Evolutionary conservation across 1,140 invertebrate species (phyloP), one percentile per base, ranked within the genome.

Genomic region (Drosophila prosaltans): DNA sequence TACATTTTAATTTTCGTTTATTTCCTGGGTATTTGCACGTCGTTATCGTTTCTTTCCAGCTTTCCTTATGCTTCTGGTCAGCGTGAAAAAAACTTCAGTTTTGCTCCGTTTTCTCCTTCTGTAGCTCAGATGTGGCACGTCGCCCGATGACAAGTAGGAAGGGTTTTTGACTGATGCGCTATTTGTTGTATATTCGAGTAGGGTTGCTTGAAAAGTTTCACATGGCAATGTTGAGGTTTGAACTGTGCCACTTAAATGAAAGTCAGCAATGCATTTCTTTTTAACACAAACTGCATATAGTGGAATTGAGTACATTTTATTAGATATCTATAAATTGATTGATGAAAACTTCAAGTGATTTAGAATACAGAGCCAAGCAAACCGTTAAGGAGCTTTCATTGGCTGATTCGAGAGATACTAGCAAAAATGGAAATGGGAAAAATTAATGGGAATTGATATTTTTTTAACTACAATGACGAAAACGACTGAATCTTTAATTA

Each of bases 131-230:
- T 83, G 76, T 83, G 83, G 70, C 83, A 80, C 76, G 83, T 88
- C 80, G 74, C 57, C 76, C 59, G 83, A 86, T 88, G 83, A 88
- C 83, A 86, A 81, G 83, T 77, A 83, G 83, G 81, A 88, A 88
- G 76, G 80, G 81, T 86, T 86, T 77, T 88, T 86, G 83, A 86
- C 83, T 86, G 83, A 88, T 86, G 83, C 80, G 76, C 80, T 77
- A 74, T 86, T 82, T 88, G 83, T 80, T 88, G 72, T 61, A 74
- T 59, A 69, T 71, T 64, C 68, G 58, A 72, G 65, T 55, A 10
- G 32, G 61, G 63, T 32, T 30, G 16, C 24, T 66, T 64, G 69
- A 58, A 74, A 82, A 88, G 72, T 88, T 88, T 59, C 73, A 72
- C 9, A 58, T 62, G 59, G 60, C 60, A 68, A 68, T 74, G 71